Evolutionary conservation across 1,140 invertebrate species (phyloP), one percentile per base, ranked within the genome.

Genomic region (Melanaphis sacchari): DNA sequence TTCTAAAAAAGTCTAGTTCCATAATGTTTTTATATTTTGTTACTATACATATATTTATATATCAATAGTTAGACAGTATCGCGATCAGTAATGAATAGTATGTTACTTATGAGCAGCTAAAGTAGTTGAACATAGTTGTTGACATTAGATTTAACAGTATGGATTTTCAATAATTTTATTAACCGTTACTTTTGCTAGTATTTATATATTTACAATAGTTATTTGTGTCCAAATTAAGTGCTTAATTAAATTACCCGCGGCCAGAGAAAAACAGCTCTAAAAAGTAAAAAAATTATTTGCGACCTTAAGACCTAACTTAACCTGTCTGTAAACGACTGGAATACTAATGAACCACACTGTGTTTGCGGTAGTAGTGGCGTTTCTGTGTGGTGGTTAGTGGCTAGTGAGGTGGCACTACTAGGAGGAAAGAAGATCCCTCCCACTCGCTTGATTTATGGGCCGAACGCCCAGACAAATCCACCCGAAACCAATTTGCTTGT

Each of bases 231-330:
- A 15, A 36, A 46, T 40, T 49, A 49, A 89, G 24, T n/a, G 7
- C 5, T 24, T 89, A 89, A 89, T 52, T 36, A 89, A 89, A 89
- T 89, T 36, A 36, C 31, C 8, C 9, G 18, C 8, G 2, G n/a
- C 22, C n/a, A 26, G 26, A n/a, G 0, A 7, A 76, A 76, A n/a
- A 76, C 31, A 76, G 59, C 59, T 18, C 6, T 15, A 21, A 89
- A 52, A 54, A 36, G 24, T 93, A 41, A 41, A 41, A 41, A 93
- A 85, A 93, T 85, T 84, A 18, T 93, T 93, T 93, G n/a, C 49
- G 26, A 26, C 11, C n/a, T 24, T 93, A 31, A 93, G 54, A 52
- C n/a, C 91, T 31, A 38, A 52, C 81, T 81, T 92, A 52, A 81
- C 46, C 43, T 93, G 76, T 85, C 76, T 38, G 46, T 85, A 54